Percentiles rank a stretch among this genome's conserved stretches.
phyloP scores from a whole-genome alignment of 2,888 invertebrate genomes.

The Athalia cordata region DNA sequence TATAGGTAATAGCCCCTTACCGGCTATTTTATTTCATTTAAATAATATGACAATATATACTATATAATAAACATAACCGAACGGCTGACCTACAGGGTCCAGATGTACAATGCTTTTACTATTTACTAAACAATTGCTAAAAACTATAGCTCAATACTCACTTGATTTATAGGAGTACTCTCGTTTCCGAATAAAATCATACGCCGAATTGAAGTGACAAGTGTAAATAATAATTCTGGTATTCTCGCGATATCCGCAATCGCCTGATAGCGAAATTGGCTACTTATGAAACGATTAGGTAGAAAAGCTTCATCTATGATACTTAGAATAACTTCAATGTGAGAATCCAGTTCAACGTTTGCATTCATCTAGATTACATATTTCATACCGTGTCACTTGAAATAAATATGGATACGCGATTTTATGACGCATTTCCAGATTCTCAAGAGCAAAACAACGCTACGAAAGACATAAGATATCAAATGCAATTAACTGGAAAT shows the following conservation, averaged over 20 bases:
- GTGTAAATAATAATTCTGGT: not conserved
- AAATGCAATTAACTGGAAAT: slow-evolving; percentile 5
- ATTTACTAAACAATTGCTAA: slow-evolving; percentile 53
- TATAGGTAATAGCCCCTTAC: slow-evolving; percentile 33
- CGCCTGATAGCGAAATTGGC: not conserved
- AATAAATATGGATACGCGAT: too few relatives aligned
- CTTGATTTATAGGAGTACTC: slow-evolving; percentile 51
- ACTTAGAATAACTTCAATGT: not conserved
- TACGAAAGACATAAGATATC: too few relatives aligned
- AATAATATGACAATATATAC: slow-evolving; percentile 67
- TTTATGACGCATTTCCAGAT: too few relatives aligned
- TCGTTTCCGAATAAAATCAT: slow-evolving; percentile 39
- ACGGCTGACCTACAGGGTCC: slow-evolving; percentile 51
- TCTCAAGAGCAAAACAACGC: too few relatives aligned
- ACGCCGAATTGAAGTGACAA: slow-evolving; percentile 34
- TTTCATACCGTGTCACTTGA: too few relatives aligned
- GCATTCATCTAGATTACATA: too few relatives aligned
- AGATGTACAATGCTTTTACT: slow-evolving; percentile 48
- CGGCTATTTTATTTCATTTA: slow-evolving; percentile 46
- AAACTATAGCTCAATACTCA: slow-evolving; percentile 65
- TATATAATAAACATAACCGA: slow-evolving; percentile 71
- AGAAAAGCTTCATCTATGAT: slow-evolving; percentile 17
- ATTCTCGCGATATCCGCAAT: not conserved
- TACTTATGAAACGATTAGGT: slow-evolving; percentile 17
- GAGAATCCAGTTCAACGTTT: not conserved